phyloP scores from a whole-genome alignment of 2,113 vertebrate genomes.

The Oryzias celebensis region DNA sequence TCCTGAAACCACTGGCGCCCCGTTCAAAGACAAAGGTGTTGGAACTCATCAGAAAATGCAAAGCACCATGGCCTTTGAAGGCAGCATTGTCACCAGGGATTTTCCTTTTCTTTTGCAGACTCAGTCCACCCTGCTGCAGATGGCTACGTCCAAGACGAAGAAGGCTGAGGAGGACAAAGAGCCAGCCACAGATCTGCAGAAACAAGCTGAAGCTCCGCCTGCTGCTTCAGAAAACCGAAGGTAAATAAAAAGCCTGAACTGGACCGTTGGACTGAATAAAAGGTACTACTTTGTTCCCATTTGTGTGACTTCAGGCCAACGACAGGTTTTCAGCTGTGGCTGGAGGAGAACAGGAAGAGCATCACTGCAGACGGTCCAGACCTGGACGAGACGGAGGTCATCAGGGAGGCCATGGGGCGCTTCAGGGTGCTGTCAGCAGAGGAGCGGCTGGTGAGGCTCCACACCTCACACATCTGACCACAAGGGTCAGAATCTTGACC shows the following conservation, averaged over 20 bases:
- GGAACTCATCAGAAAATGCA: background rate
- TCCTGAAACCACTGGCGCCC: slow-evolving; percentile 89
- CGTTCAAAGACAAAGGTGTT: slow-evolving; percentile 87
- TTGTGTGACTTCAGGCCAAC: slow-evolving; percentile 77
- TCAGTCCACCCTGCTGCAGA: slow-evolving; percentile 86
- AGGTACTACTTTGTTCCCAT: background rate
- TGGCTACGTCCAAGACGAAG: slow-evolving; percentile 72
- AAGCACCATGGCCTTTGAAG: background rate
- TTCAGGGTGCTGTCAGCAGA: slow-evolving; percentile 85
- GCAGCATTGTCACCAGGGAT: background rate
- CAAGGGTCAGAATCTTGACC: too few species aligned
- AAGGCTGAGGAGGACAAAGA: slow-evolving; percentile 46
- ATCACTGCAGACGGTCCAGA: slow-evolving; percentile 83
- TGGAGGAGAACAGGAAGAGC: slow-evolving; percentile 88
- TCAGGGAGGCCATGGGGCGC: slow-evolving; percentile 92
- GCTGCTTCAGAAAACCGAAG: slow-evolving; percentile 76
- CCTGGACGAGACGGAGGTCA: slow-evolving; percentile 89
- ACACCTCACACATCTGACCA: too few species aligned
- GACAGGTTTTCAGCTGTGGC: slow-evolving; percentile 96
- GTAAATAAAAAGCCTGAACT: slow-evolving; percentile 59
- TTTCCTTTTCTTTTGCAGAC: slow-evolving; percentile 53
- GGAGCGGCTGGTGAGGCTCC: slow-evolving; percentile 83
- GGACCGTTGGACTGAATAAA: background rate
- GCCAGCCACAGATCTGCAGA: slow-evolving; percentile 34
- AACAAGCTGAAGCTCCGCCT: slow-evolving; percentile 29